phyloP scores from a whole-genome alignment of 2,113 vertebrate species.

The Ailurus styani region DNA sequence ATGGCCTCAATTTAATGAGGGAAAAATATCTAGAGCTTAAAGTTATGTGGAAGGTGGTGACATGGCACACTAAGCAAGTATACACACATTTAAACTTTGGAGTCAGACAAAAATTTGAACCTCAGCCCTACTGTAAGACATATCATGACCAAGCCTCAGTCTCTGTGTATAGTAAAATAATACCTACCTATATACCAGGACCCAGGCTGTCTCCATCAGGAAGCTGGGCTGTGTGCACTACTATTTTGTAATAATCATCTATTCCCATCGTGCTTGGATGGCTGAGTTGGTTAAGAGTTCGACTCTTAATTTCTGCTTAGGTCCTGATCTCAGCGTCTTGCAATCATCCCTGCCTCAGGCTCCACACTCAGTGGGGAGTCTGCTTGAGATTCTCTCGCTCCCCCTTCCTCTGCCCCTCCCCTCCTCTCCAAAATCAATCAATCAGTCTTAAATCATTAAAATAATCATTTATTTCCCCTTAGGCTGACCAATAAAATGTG shows the following conservation, averaged over 20 bases:
- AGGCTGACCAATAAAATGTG: neutral
- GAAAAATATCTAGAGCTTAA: neutral
- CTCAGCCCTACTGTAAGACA: neutral
- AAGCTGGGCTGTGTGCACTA: neutral
- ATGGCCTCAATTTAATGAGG: neutral
- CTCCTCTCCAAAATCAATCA: neutral
- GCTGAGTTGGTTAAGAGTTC: neutral
- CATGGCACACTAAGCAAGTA: neutral
- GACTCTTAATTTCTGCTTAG: neutral
- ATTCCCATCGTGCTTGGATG: neutral
- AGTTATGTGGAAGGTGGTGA: neutral
- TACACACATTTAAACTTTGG: neutral
- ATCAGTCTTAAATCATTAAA: neutral
- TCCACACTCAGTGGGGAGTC: neutral
- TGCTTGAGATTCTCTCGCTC: neutral
- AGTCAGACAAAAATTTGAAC: neutral
- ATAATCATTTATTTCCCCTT: neutral
- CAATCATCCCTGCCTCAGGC: neutral
- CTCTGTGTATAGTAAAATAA: neutral
- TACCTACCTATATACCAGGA: neutral
- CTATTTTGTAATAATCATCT: neutral
- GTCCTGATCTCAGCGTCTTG: neutral
- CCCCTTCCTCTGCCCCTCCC: too few relatives aligned
- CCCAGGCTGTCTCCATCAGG: neutral
- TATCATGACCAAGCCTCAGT: neutral